These are phyloP conservation scores for Tenthredo distinguenda DNA, from an alignment of 2,888 invertebrate genomes.

Conservation along the genomic window DNA sequence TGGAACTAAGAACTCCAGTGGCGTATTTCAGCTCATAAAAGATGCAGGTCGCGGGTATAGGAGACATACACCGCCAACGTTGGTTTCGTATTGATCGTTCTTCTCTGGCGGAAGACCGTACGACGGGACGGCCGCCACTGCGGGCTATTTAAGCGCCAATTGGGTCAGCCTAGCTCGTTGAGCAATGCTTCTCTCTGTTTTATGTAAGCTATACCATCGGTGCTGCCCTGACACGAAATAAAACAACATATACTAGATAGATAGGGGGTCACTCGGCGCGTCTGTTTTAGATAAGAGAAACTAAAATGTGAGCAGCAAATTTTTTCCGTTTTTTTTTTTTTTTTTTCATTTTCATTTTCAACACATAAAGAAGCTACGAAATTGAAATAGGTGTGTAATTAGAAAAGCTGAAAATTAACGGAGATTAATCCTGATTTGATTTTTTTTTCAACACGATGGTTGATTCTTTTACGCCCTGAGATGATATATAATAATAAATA, in stretches of 20 bases:
- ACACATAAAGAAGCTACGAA: too few relatives aligned
- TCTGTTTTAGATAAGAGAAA: slow-evolving; percentile 10
- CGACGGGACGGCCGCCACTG: slow-evolving; percentile 60
- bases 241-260: neutral
- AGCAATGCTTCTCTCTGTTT: slow-evolving; percentile 47
- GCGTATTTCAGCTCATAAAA: slow-evolving; percentile 1
- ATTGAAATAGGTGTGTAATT: too few relatives aligned
- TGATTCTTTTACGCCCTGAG: neutral
- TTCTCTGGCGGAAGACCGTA: slow-evolving; percentile 20
- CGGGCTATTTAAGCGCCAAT: slow-evolving; percentile 68
- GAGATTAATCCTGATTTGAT: neutral
- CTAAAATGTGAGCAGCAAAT: neutral
- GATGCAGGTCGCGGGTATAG: neutral
- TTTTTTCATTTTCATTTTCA: neutral
- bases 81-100: slow-evolving; percentile 65
- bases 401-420: too few relatives aligned
- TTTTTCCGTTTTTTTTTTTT: neutral
- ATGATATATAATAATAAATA: neutral
- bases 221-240: slow-evolving; percentile 27
- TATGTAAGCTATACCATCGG: neutral
- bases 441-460: neutral
- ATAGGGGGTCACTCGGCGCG: neutral
- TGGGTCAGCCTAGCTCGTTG: slow-evolving; percentile 64
- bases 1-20: neutral
- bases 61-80: neutral